These are phyloP conservation scores for Palythoa grandis DNA, from an alignment of 92 coral and sea anemone genomes.

Conservation along the genomic window DNA sequence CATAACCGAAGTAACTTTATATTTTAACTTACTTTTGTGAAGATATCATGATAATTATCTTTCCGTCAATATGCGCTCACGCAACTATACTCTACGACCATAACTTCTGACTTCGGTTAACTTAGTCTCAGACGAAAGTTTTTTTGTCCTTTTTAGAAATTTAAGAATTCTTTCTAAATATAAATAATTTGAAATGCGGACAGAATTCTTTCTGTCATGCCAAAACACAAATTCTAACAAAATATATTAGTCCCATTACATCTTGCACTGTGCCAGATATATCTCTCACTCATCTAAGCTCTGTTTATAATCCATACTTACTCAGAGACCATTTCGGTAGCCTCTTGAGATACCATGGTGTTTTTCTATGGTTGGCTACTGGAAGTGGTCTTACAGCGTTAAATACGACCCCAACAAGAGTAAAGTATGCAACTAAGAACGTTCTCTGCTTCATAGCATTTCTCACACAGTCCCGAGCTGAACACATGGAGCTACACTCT, in stretches of 20 bases:
- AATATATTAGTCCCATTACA: neutral
- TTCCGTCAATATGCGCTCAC: neutral
- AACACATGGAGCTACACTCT: neutral
- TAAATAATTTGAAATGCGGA: neutral
- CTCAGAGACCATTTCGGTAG: slow-evolving; percentile 12
- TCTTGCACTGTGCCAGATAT: neutral
- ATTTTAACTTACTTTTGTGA: neutral
- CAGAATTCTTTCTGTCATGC: neutral
- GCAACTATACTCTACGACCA: neutral
- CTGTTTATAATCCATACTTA: neutral
- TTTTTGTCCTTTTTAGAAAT: neutral
- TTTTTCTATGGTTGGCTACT: slow-evolving; percentile 4
- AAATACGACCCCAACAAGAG: neutral
- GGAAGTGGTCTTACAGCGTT: neutral
- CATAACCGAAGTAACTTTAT: neutral
- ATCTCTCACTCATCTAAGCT: neutral
- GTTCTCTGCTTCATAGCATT: neutral
- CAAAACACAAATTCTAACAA: neutral
- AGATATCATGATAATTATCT: neutral
- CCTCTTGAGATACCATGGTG: neutral
- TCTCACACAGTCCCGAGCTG: neutral
- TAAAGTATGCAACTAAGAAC: too few species aligned
- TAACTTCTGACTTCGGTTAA: neutral
- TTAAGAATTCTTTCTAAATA: neutral
- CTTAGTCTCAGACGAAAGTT: neutral